Evolutionary conservation across 2,797 vertebrate genomes (phyloP).

Genomic region (Falco biarmicus): DNA sequence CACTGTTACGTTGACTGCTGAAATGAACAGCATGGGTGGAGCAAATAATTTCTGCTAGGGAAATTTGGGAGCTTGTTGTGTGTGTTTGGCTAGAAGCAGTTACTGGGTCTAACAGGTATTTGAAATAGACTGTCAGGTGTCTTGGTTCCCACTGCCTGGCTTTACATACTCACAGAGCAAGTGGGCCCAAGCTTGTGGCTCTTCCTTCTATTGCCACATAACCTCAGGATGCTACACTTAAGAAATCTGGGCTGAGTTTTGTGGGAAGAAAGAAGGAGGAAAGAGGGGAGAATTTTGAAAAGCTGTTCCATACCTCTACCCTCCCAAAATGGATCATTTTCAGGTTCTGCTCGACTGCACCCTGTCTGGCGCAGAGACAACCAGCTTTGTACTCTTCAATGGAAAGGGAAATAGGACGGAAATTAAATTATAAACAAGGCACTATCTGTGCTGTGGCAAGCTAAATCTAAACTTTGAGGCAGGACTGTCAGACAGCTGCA

Average conservation of each 20-base stretch:
- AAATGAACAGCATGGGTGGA: slow-evolving; percentile 50
- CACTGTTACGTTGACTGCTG: slow-evolving; percentile 22
- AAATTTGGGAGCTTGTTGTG: slow-evolving; percentile 55
- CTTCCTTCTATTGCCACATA: neutral
- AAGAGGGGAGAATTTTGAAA: neutral
- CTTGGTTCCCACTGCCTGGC: slow-evolving; percentile 33
- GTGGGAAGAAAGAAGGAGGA: neutral
- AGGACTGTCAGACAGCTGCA: neutral
- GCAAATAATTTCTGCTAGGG: slow-evolving; percentile 55
- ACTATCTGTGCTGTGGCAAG: neutral
- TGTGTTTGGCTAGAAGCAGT: slow-evolving; percentile 44
- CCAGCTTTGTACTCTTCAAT: slow-evolving; percentile 1
- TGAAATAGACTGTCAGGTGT: slow-evolving; percentile 12
- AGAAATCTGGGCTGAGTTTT: neutral
- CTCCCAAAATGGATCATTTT: neutral
- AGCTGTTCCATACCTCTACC: neutral
- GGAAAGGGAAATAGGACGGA: slow-evolving; percentile 28
- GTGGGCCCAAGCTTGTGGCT: neutral
- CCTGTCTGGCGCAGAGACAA: neutral
- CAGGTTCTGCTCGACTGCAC: neutral
- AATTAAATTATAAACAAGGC: slow-evolving; percentile 31
- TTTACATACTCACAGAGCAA: slow-evolving; percentile 32
- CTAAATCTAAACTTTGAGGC: slow-evolving; percentile 12
- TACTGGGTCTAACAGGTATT: slow-evolving; percentile 31
- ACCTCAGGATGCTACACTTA: neutral